phyloP scores from a whole-genome alignment of 2,797 vertebrate species.

The Echiichthys vipera region DNA sequence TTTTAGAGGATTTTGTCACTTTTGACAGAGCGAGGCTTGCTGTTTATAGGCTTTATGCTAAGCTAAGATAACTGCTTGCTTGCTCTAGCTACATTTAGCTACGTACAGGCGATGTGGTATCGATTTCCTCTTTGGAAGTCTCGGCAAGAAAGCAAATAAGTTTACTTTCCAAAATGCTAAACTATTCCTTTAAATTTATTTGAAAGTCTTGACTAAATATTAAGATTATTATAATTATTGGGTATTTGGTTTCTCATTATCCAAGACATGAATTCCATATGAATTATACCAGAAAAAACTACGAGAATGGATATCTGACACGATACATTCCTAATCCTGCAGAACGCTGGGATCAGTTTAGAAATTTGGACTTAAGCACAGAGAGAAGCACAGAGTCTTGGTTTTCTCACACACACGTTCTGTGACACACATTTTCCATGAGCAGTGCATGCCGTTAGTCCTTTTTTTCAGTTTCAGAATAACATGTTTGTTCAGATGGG shows the following conservation, averaged over 20 bases:
- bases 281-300: background rate
- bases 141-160: background rate
- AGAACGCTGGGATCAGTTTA: slow-evolving; percentile 13
- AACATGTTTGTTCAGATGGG: slow-evolving; percentile 55
- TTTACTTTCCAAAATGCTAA: background rate
- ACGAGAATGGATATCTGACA: background rate
- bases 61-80: background rate
- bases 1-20: background rate
- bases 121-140: background rate
- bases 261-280: background rate
- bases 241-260: background rate
- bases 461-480: slow-evolving; percentile 60
- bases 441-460: slow-evolving; percentile 74
- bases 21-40: background rate
- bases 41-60: background rate
- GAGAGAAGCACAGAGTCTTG: slow-evolving; percentile 10
- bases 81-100: background rate
- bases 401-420: slow-evolving; percentile 31
- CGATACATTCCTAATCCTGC: background rate
- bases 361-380: slow-evolving; percentile 14
- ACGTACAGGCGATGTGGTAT: background rate
- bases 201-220: background rate
- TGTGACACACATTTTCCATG: slow-evolving; percentile 46
- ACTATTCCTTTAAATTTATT: background rate
- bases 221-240: background rate